phyloP scores from a whole-genome alignment of 1,140 invertebrate genomes.

The Drosophila orena region DNA sequence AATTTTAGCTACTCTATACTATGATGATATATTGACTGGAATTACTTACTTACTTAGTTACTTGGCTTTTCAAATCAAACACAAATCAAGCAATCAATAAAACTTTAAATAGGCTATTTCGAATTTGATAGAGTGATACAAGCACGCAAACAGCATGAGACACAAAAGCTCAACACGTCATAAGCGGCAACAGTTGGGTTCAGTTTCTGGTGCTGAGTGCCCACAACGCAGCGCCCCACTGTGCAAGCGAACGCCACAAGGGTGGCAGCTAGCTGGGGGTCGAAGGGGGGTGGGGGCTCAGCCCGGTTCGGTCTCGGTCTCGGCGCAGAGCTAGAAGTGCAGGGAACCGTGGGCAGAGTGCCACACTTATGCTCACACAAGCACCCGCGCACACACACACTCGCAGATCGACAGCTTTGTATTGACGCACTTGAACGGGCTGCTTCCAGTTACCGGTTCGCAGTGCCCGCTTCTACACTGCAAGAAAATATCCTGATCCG shows the following conservation, averaged over 20 bases:
- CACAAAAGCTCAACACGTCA: constrained; percentile 27
- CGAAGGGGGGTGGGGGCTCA: constrained; percentile 5
- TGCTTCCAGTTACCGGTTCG: constrained; percentile 39
- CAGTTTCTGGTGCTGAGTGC: not conserved
- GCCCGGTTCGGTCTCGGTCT: not conserved
- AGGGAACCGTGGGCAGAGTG: constrained; percentile 58
- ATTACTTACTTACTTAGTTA: no score
- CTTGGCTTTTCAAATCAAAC: no score
- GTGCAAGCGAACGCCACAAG: not conserved
- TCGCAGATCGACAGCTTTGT: constrained; percentile 56
- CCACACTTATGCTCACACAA: constrained; percentile 42
- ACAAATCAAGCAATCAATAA: no score
- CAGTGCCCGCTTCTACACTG: constrained; percentile 18
- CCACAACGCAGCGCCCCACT: not conserved
- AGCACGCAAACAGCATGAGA: not conserved
- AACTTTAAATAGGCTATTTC: no score
- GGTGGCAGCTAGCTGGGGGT: constrained; percentile 2
- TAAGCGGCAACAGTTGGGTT: constrained; percentile 69
- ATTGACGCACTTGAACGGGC: constrained; percentile 63
- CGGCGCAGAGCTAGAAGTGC: constrained; percentile 60
- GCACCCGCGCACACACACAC: constrained; percentile 23
- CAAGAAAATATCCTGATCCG: not conserved
- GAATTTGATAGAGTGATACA: no score
- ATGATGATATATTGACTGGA: no score
- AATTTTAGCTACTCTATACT: constrained; percentile 1